A percentile compares a stretch with the other conserved stretches of the same genome.
These are phyloP conservation scores for Ctena decussata DNA, from an alignment of 2,888 invertebrate species.

Conservation along the genomic window DNA sequence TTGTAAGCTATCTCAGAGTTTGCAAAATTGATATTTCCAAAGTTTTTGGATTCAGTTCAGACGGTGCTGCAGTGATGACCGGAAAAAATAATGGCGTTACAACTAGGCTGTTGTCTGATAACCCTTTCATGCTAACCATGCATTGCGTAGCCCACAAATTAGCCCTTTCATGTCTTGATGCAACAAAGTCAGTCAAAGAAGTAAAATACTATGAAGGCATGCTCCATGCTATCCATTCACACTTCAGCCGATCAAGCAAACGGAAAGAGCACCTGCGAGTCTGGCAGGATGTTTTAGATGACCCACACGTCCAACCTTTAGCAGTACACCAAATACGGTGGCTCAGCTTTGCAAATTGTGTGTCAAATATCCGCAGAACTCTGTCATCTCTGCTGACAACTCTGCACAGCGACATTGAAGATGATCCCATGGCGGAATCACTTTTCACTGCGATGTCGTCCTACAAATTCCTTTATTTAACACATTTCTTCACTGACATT, in stretches of 20 bases:
- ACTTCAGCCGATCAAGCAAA: constrained; percentile 33
- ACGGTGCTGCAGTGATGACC: constrained; percentile 46
- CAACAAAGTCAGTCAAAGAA: constrained; percentile 33
- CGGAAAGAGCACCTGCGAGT: constrained; percentile 30
- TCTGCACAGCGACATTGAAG: constrained; percentile 37
- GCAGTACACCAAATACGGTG: neutral
- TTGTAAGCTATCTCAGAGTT: constrained; percentile 36
- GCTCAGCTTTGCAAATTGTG: constrained; percentile 42
- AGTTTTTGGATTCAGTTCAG: constrained; percentile 38
- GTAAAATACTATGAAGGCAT: constrained; percentile 31
- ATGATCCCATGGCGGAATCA: constrained; percentile 31
- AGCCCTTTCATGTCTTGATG: too few species aligned
- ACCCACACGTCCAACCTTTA: constrained; percentile 31
- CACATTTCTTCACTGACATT: constrained; percentile 46
- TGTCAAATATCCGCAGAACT: constrained; percentile 32
- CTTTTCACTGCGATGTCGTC: constrained; percentile 22
- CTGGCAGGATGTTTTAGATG: constrained; percentile 46
- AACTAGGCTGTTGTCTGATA: constrained; percentile 17
- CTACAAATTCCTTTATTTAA: constrained; percentile 39
- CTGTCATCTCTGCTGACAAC: constrained; percentile 28
- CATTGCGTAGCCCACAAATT: constrained; percentile 27
- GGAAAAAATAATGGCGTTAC: constrained; percentile 37
- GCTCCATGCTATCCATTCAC: constrained; percentile 24
- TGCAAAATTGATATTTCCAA: constrained; percentile 35
- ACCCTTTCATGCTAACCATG: constrained; percentile 35